These are phyloP conservation scores for Ailurus styani DNA, from an alignment of 2,113 vertebrate species.

Conservation along the genomic window DNA sequence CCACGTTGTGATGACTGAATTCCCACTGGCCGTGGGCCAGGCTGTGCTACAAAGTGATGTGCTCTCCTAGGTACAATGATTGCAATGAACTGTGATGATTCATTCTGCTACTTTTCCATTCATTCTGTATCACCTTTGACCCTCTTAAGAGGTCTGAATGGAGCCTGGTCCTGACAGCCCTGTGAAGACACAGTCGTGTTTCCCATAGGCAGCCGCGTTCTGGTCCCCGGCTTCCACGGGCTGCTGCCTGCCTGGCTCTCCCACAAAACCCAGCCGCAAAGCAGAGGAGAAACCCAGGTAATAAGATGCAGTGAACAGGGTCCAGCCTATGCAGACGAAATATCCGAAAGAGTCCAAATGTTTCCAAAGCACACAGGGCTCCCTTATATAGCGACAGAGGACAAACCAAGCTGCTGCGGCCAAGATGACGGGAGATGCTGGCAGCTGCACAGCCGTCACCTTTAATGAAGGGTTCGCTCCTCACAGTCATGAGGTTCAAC, in stretches of 20 bases:
- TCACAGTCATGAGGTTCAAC: not conserved
- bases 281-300: constrained; percentile 47
- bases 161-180: not conserved
- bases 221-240: not conserved
- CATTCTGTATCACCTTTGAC: not conserved
- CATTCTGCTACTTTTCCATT: not conserved
- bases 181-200: not conserved
- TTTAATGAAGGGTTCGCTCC: not conserved
- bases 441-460: not conserved
- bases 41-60: not conserved
- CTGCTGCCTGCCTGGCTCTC: constrained; percentile 27
- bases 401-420: not conserved
- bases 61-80: not conserved
- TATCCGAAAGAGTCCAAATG: constrained; percentile 69
- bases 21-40: not conserved
- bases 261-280: constrained; percentile 56
- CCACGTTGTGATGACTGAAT: not conserved
- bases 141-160: not conserved
- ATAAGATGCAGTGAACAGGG: constrained; percentile 37
- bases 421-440: not conserved
- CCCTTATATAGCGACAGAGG: constrained; percentile 16
- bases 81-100: not conserved
- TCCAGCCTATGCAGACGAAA: constrained; percentile 74
- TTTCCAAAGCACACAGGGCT: constrained; percentile 55
- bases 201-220: not conserved